These are phyloP conservation scores for Montipora capitata DNA, from an alignment of 92 coral and sea anemone species.

Conservation along the genomic window DNA sequence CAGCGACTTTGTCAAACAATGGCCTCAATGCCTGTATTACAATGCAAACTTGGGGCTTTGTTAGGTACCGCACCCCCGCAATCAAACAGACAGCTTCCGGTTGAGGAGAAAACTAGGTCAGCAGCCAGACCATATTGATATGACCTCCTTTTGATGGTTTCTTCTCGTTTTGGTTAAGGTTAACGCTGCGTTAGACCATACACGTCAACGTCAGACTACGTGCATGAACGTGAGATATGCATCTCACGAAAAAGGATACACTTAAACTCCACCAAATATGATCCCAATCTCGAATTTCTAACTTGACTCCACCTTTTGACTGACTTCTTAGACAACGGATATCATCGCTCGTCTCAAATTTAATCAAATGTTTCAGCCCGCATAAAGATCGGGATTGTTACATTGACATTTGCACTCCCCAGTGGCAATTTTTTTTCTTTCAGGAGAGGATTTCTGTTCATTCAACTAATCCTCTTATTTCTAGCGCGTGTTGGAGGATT, in stretches of 20 bases:
- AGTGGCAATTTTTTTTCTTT: neutral
- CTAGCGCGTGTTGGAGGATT: neutral
- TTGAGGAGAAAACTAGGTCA: neutral
- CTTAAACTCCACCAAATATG: too few relatives aligned
- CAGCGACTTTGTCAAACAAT: conserved; percentile 37
- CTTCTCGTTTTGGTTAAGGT: too few relatives aligned
- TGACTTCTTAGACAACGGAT: neutral
- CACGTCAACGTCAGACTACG: too few relatives aligned
- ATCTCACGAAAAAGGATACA: too few relatives aligned
- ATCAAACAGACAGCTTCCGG: conserved; percentile 49
- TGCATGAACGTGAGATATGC: too few relatives aligned
- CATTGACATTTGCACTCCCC: too few relatives aligned
- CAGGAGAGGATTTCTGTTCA: conserved; percentile 2
- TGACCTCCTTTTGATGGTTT: neutral
- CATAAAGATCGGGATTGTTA: too few relatives aligned
- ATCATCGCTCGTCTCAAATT: too few relatives aligned
- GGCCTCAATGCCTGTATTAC: conserved; percentile 2
- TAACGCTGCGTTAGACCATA: too few relatives aligned
- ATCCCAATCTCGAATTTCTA: too few relatives aligned
- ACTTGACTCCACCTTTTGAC: neutral
- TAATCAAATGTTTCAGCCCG: too few relatives aligned
- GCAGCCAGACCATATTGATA: neutral
- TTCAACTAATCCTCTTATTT: neutral
- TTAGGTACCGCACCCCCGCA: conserved; percentile 15
- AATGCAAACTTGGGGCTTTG: neutral